Percentiles rank a stretch among this genome's conserved stretches.
phyloP scores from a whole-genome alignment of 2,888 invertebrate species.

The Lasioglossum oenotherae region DNA sequence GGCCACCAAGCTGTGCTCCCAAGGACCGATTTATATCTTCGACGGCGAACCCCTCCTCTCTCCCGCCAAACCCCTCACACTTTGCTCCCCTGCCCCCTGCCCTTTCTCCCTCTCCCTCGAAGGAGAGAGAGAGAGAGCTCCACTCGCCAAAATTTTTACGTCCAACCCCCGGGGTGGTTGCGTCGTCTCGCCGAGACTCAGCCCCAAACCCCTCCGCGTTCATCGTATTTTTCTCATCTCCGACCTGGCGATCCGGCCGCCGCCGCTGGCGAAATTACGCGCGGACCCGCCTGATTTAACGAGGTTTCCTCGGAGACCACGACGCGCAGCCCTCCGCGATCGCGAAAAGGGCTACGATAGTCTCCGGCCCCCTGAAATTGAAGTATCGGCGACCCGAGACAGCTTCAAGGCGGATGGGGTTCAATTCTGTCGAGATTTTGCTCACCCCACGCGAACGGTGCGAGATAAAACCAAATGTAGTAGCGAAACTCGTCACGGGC shows the following conservation, averaged over 20 bases:
- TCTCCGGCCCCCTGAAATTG: not conserved
- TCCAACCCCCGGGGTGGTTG: conserved; percentile 39
- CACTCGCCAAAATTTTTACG: conserved; percentile 66
- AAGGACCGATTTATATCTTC: conserved; percentile 68
- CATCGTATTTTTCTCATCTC: conserved; percentile 70
- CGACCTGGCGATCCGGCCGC: conserved; percentile 25
- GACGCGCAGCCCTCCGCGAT: not conserved
- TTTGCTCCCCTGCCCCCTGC: not conserved
- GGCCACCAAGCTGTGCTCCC: conserved; percentile 46
- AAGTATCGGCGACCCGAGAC: not conserved
- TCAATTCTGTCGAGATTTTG: not conserved
- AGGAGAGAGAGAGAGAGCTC: conserved; percentile 29
- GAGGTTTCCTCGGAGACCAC: conserved; percentile 54
- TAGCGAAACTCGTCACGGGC: not conserved
- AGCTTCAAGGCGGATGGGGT: not conserved
- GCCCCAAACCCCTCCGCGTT: conserved; percentile 34
- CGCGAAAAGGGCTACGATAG: not conserved
- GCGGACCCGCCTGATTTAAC: conserved; percentile 62
- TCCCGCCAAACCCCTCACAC: not conserved
- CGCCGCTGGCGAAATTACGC: conserved; percentile 53
- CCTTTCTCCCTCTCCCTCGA: not conserved
- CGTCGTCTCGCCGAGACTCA: conserved; percentile 4
- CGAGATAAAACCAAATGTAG: not conserved
- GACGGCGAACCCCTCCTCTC: conserved; percentile 36
- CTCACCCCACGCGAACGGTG: not conserved